These are phyloP conservation scores for Bombylius major DNA, from an alignment of 2,888 invertebrate species.

Conservation along the genomic window DNA sequence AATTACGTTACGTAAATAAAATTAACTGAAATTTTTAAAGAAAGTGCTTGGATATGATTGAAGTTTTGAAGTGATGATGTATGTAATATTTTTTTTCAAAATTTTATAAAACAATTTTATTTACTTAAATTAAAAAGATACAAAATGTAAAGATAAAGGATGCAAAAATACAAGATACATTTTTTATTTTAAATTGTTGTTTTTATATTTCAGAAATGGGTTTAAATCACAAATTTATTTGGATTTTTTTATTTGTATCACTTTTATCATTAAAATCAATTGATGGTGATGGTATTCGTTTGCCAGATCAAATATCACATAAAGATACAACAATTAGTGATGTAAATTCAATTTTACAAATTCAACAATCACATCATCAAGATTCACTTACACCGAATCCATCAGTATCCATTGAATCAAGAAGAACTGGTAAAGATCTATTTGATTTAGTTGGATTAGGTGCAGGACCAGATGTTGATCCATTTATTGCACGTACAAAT, in stretches of 20 bases:
- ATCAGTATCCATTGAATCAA: slow-evolving; percentile 15
- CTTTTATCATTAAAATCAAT: slow-evolving; percentile 46
- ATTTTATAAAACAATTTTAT: too few species aligned
- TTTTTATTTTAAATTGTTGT: not conserved
- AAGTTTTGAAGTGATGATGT: too few species aligned
- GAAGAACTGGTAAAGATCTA: slow-evolving; percentile 53
- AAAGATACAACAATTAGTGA: slow-evolving; percentile 17
- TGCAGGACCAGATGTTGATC: slow-evolving; percentile 58
- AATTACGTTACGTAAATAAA: too few species aligned
- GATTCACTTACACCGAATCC: not conserved
- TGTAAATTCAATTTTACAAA: slow-evolving; percentile 11
- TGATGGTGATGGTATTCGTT: slow-evolving; percentile 45
- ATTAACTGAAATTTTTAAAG: too few species aligned
- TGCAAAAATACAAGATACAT: too few species aligned
- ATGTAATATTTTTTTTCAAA: too few species aligned
- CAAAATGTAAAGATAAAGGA: too few species aligned
- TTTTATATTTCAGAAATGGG: slow-evolving; percentile 22
- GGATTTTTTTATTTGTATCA: slow-evolving; percentile 42
- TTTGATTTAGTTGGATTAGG: slow-evolving; percentile 72
- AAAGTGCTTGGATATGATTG: too few species aligned
- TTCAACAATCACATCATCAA: slow-evolving; percentile 10
- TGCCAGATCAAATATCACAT: slow-evolving; percentile 35
- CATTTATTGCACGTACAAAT: slow-evolving; percentile 62
- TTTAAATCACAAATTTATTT: slow-evolving; percentile 21
- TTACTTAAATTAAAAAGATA: too few species aligned